Evolutionary conservation across 2,113 vertebrate species (phyloP).

Genomic region (Esox niger): DNA sequence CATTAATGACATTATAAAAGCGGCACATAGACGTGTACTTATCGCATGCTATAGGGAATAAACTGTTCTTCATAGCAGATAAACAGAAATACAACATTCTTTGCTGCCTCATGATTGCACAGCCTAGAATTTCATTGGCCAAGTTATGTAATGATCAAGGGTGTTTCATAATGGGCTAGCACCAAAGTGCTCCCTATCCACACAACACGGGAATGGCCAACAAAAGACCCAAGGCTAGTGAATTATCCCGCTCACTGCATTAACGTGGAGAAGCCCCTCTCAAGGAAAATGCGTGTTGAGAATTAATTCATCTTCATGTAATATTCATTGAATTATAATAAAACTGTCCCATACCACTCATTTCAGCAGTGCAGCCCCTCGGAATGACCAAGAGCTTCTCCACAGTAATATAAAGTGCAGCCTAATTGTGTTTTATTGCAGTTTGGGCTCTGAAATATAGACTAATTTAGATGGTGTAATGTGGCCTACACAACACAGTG

Average conservation of each 20-base stretch:
- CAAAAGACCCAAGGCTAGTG: constrained; percentile 23
- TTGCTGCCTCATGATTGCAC: no score
- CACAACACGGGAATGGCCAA: constrained; percentile 22
- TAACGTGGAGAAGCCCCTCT: constrained; percentile 17
- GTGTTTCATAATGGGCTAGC: neutral
- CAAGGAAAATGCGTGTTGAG: constrained; percentile 23
- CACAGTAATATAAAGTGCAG: constrained; percentile 9
- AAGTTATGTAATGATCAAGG: neutral
- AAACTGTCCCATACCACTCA: constrained; percentile 32
- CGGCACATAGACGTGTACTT: neutral
- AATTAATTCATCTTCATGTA: constrained; percentile 46
- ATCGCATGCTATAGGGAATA: no score
- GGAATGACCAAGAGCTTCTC: neutral
- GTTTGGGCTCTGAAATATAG: constrained; percentile 15
- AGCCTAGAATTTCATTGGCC: neutral
- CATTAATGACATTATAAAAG: neutral
- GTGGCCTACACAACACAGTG: neutral
- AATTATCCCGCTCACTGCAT: constrained; percentile 14
- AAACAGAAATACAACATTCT: neutral
- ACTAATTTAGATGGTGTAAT: neutral
- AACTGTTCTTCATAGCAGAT: neutral
- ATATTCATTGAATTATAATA: constrained; percentile 47
- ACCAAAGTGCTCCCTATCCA: constrained; percentile 3
- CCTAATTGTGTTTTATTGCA: constrained; percentile 21
- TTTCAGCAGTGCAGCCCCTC: neutral